Evolutionary conservation across 2,888 invertebrate genomes (phyloP).

Genomic region (Heliconius sara): DNA sequence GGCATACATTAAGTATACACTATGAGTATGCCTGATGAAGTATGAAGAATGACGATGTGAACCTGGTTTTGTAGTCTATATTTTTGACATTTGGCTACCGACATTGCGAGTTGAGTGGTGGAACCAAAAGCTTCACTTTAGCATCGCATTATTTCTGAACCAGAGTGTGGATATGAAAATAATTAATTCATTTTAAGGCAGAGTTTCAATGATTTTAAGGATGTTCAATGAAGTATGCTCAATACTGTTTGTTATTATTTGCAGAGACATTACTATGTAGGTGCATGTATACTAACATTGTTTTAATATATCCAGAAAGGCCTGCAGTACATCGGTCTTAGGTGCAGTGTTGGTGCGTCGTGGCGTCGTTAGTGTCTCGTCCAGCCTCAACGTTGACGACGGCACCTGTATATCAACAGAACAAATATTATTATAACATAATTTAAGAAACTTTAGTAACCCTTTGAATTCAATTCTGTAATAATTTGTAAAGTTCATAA

Average conservation of each 20-base stretch:
- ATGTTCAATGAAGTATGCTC: too few relatives aligned
- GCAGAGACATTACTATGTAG: not conserved
- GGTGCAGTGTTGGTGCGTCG: not conserved
- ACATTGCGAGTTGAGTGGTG: not conserved
- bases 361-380: not conserved
- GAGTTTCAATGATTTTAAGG: too few relatives aligned
- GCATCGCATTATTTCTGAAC: not conserved
- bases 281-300: slow-evolving; percentile 6
- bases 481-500: too few relatives aligned
- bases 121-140: not conserved
- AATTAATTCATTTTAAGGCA: not conserved
- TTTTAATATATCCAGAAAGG: slow-evolving; percentile 13
- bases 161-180: not conserved
- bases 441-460: too few relatives aligned
- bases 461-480: too few relatives aligned
- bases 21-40: too few relatives aligned
- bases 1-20: not conserved
- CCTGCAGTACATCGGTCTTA: not conserved
- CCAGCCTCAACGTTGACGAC: slow-evolving; percentile 8
- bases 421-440: not conserved
- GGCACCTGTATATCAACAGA: not conserved
- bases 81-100: not conserved
- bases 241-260: not conserved
- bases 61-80: too few relatives aligned
- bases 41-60: too few relatives aligned